These are phyloP conservation scores for Podarcis cretensis DNA, from an alignment of 2,113 vertebrate species.

Conservation along the genomic window DNA sequence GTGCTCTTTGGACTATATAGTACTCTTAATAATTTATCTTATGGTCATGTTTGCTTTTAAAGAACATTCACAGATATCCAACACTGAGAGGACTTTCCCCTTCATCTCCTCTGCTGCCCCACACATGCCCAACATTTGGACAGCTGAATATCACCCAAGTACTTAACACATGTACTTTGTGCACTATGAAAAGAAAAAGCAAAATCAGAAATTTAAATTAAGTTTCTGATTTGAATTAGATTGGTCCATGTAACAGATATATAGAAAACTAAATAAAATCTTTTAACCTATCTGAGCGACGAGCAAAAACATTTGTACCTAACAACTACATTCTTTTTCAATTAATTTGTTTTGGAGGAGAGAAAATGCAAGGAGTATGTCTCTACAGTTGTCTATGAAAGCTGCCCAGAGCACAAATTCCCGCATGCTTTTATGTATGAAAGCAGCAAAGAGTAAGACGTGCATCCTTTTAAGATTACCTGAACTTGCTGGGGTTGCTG, in stretches of 20 bases:
- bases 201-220: neutral
- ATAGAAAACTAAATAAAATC: neutral
- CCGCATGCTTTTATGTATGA: neutral
- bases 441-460: neutral
- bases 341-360: neutral
- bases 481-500: constrained; percentile 85
- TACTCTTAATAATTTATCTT: neutral
- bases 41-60: neutral
- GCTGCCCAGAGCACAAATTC: neutral
- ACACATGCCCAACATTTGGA: neutral
- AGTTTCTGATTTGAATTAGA: neutral
- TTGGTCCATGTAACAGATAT: neutral
- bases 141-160: constrained; percentile 4
- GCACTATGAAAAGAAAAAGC: neutral
- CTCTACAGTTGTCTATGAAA: neutral
- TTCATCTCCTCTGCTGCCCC: too few relatives aligned
- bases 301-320: neutral
- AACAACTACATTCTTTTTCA: neutral
- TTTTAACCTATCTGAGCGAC: neutral
- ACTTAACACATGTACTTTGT: neutral
- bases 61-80: neutral
- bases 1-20: neutral
- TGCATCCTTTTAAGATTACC: constrained; percentile 67
- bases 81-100: neutral
- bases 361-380: neutral